Evolutionary conservation across 1,140 invertebrate genomes (phyloP).

Genomic region (Oedothorax gibbosus): DNA sequence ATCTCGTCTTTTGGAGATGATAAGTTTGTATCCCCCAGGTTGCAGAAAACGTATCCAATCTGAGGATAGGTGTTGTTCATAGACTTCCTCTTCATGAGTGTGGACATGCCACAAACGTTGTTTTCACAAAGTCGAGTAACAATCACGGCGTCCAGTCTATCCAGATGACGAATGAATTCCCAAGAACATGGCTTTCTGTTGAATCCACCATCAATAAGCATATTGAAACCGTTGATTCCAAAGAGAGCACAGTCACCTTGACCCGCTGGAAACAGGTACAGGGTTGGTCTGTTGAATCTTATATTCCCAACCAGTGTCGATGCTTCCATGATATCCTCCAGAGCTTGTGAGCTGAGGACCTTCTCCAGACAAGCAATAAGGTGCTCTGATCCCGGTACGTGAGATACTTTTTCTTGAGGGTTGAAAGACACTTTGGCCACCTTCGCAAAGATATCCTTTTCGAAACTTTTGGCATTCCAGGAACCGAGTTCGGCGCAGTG

Average conservation of each 20-base stretch:
- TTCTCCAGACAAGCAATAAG: slow-evolving; percentile 72
- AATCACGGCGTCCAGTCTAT: slow-evolving; percentile 92
- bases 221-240: slow-evolving; percentile 97
- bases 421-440: slow-evolving; percentile 77
- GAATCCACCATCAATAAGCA: slow-evolving; percentile 96
- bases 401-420: slow-evolving; percentile 82
- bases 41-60: slow-evolving; percentile 96
- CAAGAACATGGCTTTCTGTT: slow-evolving; percentile 95
- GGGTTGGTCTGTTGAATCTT: slow-evolving; percentile 92
- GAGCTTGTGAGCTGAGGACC: slow-evolving; percentile 66
- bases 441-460: slow-evolving; percentile 79
- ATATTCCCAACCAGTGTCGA: slow-evolving; percentile 97
- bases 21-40: slow-evolving; percentile 76
- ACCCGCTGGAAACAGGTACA: slow-evolving; percentile 97
- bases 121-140: slow-evolving; percentile 92
- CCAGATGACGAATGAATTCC: slow-evolving; percentile 95
- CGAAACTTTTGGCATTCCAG: slow-evolving; percentile 80
- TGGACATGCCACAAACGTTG: slow-evolving; percentile 87
- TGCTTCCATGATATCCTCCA: slow-evolving; percentile 87
- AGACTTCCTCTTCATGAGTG: slow-evolving; percentile 81
- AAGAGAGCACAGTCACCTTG: slow-evolving; percentile 97
- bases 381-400: slow-evolving; percentile 78
- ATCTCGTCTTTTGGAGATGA: slow-evolving; percentile 68
- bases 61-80: slow-evolving; percentile 87
- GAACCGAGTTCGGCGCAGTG: slow-evolving; percentile 86